Conservation (phyloP, 2,888 invertebrate species). For the Podotricha telesiphe region DNA sequence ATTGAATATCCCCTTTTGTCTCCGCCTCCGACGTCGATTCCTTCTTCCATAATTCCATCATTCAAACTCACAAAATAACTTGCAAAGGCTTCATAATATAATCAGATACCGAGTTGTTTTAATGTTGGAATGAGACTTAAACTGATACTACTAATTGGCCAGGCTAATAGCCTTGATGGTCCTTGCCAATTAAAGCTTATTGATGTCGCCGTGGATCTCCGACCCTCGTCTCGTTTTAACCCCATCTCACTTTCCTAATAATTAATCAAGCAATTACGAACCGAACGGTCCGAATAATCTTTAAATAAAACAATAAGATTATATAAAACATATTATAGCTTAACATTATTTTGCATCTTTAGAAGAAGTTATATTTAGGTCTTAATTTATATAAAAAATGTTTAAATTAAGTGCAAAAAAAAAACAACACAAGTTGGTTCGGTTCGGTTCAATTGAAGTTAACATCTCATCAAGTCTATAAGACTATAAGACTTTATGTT, state of each 20-base stretch:
- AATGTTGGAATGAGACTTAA: slow-evolving; percentile 47
- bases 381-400: too few relatives aligned
- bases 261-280: slow-evolving; percentile 80
- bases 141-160: slow-evolving; percentile 74
- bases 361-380: too few relatives aligned
- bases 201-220: slow-evolving; percentile 76
- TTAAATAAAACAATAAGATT: slow-evolving; percentile 42
- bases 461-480: too few relatives aligned
- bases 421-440: too few relatives aligned
- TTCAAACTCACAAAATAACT: slow-evolving; percentile 37
- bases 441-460: too few relatives aligned
- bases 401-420: too few relatives aligned
- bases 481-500: too few relatives aligned
- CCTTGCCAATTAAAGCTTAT: slow-evolving; percentile 78
- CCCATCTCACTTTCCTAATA: slow-evolving; percentile 75
- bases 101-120: slow-evolving; percentile 42
- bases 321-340: background rate
- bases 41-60: slow-evolving; percentile 41
- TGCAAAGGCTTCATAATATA: slow-evolving; percentile 41
- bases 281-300: slow-evolving; percentile 59
- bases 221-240: slow-evolving; percentile 79
- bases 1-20: slow-evolving; percentile 35
- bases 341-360: too few relatives aligned
- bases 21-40: slow-evolving; percentile 32
- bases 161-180: slow-evolving; percentile 74